Evolutionary conservation across 2,113 vertebrate genomes (phyloP), one percentile per base, ranked within the genome.

Genomic region (Garra rufa): DNA sequence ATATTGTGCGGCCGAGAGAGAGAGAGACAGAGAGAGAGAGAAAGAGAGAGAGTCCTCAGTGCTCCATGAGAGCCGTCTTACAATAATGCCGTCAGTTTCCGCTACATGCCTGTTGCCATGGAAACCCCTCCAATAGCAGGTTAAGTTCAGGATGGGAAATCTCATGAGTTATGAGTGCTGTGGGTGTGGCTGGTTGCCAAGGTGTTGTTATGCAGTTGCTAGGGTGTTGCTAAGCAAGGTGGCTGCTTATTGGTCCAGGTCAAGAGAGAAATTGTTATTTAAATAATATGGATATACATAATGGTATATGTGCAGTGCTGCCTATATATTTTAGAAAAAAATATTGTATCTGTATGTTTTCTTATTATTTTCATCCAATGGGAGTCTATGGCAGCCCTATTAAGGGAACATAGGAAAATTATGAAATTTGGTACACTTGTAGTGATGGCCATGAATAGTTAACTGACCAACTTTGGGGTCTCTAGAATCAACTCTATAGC

Each of bases 41-140:
- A 90, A 76, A 85, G 83, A 84, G 87, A 75, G 82, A 80, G 83
- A 82, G 85, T 88, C 89, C 75, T 83, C 63, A 75, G 75, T 77
- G 46, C 67, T 67, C 69, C 82, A 86, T 70, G 79, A 87, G 84
- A 85, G 90, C 65, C 6, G 46, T 77, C 84, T 78, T 81, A 87
- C 71, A 89, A 85, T 71, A 55, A 90, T 88, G 89, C 91, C 70
- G 89, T 77, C 88, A 88, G 88, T 88, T 88, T 84, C 89, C 24
- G 52, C 81, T 84, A 84, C 86, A 88, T 82, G 81, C 67, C 38
- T 88, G 93, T 94, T 92, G 91, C 89, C 92, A 94, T 94, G 90
- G 93, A 87, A 92, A 94, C 91, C 86, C 87, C 86, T 90, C 88
- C 89, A 87, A 88, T 87, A 90, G 86, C 61, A 79, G 65, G 41